Base-by-base conservation (phyloP, 2,797 vertebrate genomes). In the Poecilia picta region DNA sequence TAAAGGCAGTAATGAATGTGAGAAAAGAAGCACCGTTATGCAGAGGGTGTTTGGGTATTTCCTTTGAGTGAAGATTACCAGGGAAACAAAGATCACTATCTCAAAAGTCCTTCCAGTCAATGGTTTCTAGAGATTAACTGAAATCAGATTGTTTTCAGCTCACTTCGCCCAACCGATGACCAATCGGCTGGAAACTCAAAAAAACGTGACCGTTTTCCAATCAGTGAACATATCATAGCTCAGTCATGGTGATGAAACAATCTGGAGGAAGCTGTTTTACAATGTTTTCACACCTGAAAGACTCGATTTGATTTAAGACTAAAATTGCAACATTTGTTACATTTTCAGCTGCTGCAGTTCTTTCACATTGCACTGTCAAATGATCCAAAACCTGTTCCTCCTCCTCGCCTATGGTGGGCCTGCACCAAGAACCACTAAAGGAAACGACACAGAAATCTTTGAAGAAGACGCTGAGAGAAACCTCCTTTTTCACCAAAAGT, bases 81-180 rank as follows among this genome's bases (percentile, higher is more conserved):
- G 18, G 62, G 18, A 66, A 20, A 66, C 33, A 39, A 36, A 64
- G 33, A 20, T 33, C 59, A 20, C 16, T 68, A 23, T 41, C 5
- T 68, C 39, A 68, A 23, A 12, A 68, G 33, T 68, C 39, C 39
- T 12, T 71, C 41, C 68, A 71, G 20, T 16, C 68, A 25, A 71
- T 71, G 68, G 41, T 15, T 71, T 41, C 1, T 41, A 12, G 18
- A 68, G 20, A 23, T 23, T 23, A 18, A 41, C 18, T 2, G 20
- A 41, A 68, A 68, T 23, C 8, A 20, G 64, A 68, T 68, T 66
- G 23, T 68, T 68, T 68, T 64, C 31, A 64, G 59, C 59, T 64
- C 59, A 36, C 31, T 36, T 64, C 6, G 0, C 59, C 57, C 16
- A 12, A 64, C 15, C 31, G 15, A 64, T 20, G 2, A 64, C 31